Evolutionary conservation across 2,797 vertebrate species (phyloP), one percentile per base, ranked within the genome.

Genomic region (Brotula barbata): DNA sequence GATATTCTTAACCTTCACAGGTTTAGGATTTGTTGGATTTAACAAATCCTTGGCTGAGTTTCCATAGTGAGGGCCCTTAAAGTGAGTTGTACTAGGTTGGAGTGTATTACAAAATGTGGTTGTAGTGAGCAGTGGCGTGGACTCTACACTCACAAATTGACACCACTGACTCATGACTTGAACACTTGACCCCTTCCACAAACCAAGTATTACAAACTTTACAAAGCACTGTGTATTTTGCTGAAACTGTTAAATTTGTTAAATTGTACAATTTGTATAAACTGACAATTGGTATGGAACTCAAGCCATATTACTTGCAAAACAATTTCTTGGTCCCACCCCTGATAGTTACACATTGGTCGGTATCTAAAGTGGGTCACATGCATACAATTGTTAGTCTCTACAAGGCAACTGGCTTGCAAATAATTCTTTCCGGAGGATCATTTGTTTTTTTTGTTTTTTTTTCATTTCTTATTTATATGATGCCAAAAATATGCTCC

Each of bases 401-500:
- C 39, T 37, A 31, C 33, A 34, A 23, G 46, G 25, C 57, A 36
- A 43, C 15, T 52, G 59, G 49, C 67, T 43, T n/a, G n/a, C 58
- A 64, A 54, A 76, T 64, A 52, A 59, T 66, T 73, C 50, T 73
- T 75, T 65, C 58, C 49, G 59, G 55, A 63, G 55, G 54, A 69
- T 77, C 58, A 73, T 78, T 65, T 80, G 55, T 36, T 59, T 28
- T 34, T 14, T 7, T 25, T 55, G 59, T 54, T 66, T 22, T 66
- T 79, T 73, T 43, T 50, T 12, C 73, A 72, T 85, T 82, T 85
- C 67, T 82, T 84, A 78, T 86, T 87, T 80, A 80, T 85, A 81
- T 73, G 79, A 78, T 82, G 85, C 79, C 81, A 82, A 74, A 81
- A 80, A 80, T 82, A 73, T 79, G 68, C 82, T 89, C 83, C 81